These are phyloP conservation scores for Chiroxiphia lanceolata DNA, from an alignment of 2,797 vertebrate genomes.

Conservation along the genomic window DNA sequence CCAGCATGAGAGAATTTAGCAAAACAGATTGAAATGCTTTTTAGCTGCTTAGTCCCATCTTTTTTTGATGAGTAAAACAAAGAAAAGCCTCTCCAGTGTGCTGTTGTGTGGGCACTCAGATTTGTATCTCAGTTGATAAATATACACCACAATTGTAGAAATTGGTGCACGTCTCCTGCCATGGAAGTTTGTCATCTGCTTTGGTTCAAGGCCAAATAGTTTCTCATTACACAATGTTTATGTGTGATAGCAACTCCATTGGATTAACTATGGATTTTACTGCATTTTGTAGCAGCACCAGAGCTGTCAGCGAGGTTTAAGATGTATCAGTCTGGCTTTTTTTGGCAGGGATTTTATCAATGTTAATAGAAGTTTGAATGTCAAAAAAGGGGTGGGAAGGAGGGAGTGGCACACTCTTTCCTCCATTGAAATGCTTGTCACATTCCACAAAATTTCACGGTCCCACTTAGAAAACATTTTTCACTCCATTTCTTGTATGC, in stretches of 20 bases:
- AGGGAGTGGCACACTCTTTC: neutral
- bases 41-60: neutral
- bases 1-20: neutral
- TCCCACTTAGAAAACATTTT: slow-evolving; percentile 30
- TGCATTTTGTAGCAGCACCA: slow-evolving; percentile 7
- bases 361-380: neutral
- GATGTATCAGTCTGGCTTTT: neutral
- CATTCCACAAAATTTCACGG: neutral
- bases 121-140: neutral
- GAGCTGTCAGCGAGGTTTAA: neutral
- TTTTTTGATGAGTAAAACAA: neutral
- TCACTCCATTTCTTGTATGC: neutral
- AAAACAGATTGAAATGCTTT: neutral
- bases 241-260: neutral
- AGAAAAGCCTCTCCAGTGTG: neutral
- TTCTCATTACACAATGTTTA: neutral
- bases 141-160: slow-evolving; percentile 3
- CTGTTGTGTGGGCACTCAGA: neutral
- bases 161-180: neutral
- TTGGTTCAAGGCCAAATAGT: slow-evolving; percentile 7
- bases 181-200: neutral
- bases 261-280: slow-evolving; percentile 2
- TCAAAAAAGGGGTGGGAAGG: slow-evolving; percentile 18
- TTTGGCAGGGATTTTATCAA: slow-evolving; percentile 15
- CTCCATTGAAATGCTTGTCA: slow-evolving; percentile 13